A percentile compares a stretch with the other conserved stretches of the same genome.
These are phyloP conservation scores for Chitala chitala DNA, from an alignment of 2,113 vertebrate genomes.

Conservation along the genomic window DNA sequence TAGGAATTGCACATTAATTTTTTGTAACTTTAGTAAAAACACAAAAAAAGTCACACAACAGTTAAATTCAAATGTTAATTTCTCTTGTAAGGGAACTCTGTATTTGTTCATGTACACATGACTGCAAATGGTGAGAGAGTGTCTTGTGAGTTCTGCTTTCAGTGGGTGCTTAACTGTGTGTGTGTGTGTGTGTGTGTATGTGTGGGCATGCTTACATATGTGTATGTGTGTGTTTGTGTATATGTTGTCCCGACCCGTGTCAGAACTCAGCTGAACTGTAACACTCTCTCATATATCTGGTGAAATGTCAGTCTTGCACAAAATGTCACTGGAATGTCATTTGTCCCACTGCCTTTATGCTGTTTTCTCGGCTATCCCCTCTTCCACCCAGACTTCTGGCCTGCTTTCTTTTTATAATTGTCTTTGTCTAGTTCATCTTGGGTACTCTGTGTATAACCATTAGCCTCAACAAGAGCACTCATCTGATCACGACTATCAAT, in stretches of 20 bases:
- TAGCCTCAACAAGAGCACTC: neutral
- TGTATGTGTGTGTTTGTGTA: neutral
- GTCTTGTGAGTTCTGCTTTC: neutral
- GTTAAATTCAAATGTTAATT: neutral
- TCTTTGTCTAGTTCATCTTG: neutral
- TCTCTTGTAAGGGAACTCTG: no score
- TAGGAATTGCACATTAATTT: neutral
- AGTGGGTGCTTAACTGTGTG: neutral
- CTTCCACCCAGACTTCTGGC: neutral
- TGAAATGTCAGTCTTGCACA: conserved; percentile 41
- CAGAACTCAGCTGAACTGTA: conserved; percentile 33
- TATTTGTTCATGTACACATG: neutral
- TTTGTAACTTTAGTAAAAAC: neutral
- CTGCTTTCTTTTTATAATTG: neutral
- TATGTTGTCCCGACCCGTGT: conserved; percentile 22
- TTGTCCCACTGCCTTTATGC: conserved; percentile 29
- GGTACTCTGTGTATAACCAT: neutral
- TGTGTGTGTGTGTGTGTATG: conserved; percentile 19
- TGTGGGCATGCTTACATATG: conserved; percentile 15
- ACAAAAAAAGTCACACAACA: neutral
- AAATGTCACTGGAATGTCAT: conserved; percentile 48
- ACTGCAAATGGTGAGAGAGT: no score
- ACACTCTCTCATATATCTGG: conserved; percentile 37
- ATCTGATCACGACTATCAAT: conserved; percentile 57
- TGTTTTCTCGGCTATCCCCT: conserved; percentile 14